A percentile compares a stretch with the other conserved stretches of the same genome.
phyloP scores from a whole-genome alignment of 2,113 vertebrate species.

The Procavia capensis region DNA sequence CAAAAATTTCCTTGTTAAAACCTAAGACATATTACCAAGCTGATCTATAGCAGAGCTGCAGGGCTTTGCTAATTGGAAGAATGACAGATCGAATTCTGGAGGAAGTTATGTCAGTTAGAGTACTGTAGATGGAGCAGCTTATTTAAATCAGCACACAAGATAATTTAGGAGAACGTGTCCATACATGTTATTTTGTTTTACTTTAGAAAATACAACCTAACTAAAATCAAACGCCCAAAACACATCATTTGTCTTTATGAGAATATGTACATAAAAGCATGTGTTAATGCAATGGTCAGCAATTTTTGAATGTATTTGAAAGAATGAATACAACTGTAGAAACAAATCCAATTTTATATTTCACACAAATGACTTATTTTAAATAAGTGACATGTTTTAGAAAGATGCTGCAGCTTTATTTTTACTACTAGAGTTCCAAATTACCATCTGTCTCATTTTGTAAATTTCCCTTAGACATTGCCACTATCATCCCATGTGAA shows the following conservation, averaged over 20 bases:
- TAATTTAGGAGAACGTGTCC: constrained; percentile 31
- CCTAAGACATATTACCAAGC: constrained; percentile 72
- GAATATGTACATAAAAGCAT: too few species aligned
- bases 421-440: background rate
- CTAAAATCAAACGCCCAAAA: constrained; percentile 24
- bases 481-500: background rate
- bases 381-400: background rate
- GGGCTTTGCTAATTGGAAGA: constrained; percentile 71
- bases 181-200: background rate
- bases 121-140: constrained; percentile 17
- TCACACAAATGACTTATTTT: background rate
- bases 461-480: background rate
- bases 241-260: background rate
- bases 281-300: too few species aligned
- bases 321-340: constrained; percentile 1
- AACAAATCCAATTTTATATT: constrained; percentile 31
- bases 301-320: background rate
- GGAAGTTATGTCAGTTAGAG: constrained; percentile 35
- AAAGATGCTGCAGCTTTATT: background rate
- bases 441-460: background rate
- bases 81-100: constrained; percentile 49
- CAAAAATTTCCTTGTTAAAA: constrained; percentile 76
- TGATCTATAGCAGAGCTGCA: too few species aligned
- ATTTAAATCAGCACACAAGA: constrained; percentile 45
- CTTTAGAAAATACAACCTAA: constrained; percentile 36